Percentiles rank a stretch among this genome's conserved stretches.
Conservation (phyloP, 2,113 vertebrate species). For the Murina feae region DNA sequence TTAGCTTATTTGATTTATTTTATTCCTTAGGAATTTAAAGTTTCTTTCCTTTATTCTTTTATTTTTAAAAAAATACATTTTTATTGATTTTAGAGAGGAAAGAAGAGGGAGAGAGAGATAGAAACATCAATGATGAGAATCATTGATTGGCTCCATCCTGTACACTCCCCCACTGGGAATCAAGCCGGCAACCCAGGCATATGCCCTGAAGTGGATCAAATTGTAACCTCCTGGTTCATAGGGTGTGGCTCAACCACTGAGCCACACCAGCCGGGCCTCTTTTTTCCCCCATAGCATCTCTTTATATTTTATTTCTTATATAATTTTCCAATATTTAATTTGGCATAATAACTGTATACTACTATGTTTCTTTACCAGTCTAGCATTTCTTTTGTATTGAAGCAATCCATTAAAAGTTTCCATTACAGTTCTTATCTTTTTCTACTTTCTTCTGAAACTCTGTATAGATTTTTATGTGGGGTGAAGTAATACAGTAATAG, state of each 20-base stretch:
- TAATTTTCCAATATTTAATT: background rate
- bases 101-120: no score
- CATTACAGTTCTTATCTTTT: background rate
- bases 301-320: conserved; percentile 10
- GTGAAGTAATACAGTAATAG: background rate
- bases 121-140: no score
- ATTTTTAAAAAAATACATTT: background rate
- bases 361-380: background rate
- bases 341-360: background rate
- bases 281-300: background rate
- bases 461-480: background rate
- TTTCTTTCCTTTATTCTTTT: background rate
- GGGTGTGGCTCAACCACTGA: no score
- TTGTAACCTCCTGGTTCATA: no score
- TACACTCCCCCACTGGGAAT: no score
- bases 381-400: background rate
- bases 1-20: conserved; percentile 10
- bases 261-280: no score
- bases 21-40: background rate
- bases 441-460: background rate
- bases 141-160: no score
- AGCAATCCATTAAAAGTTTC: background rate
- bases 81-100: no score
- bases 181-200: no score
- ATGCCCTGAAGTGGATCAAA: no score